phyloP scores from a whole-genome alignment of 2,113 vertebrate genomes.

The Paratilapia polleni region DNA sequence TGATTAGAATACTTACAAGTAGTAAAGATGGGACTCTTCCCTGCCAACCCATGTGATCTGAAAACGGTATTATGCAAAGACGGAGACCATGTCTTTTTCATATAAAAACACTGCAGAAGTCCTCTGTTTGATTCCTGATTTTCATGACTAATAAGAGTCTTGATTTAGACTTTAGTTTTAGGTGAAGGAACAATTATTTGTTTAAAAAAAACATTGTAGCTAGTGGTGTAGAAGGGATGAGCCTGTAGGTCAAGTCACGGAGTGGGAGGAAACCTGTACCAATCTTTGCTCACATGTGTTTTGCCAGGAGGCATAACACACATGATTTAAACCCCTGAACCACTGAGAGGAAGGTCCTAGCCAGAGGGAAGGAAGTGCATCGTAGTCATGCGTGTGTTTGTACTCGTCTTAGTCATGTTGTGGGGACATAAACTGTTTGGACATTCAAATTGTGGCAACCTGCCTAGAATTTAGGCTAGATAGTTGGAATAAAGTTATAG shows the following conservation, averaged over 20 bases:
- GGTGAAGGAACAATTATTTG: neutral
- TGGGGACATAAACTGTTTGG: neutral
- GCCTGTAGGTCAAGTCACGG: slow-evolving; percentile 13
- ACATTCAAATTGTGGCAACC: neutral
- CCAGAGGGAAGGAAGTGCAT: neutral
- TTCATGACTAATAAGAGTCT: neutral
- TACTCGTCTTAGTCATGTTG: neutral
- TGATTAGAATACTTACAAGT: too few species aligned
- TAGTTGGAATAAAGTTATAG: neutral
- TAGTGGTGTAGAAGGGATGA: slow-evolving; percentile 4
- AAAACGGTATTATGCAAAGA: too few species aligned
- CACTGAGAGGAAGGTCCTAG: neutral
- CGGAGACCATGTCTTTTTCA: too few species aligned
- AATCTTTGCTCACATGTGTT: slow-evolving; percentile 43
- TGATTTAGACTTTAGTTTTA: neutral
- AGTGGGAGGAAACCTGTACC: neutral
- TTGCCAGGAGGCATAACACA: slow-evolving; percentile 43
- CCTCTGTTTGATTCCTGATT: neutral
- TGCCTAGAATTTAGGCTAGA: neutral
- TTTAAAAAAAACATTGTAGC: neutral
- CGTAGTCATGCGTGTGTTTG: neutral
- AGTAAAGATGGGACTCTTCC: too few species aligned
- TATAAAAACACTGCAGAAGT: too few species aligned
- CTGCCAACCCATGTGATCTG: too few species aligned
- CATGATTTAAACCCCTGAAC: slow-evolving; percentile 46